Evolutionary conservation across 2,113 vertebrate genomes (phyloP).

Genomic region (Alouatta palliata): DNA sequence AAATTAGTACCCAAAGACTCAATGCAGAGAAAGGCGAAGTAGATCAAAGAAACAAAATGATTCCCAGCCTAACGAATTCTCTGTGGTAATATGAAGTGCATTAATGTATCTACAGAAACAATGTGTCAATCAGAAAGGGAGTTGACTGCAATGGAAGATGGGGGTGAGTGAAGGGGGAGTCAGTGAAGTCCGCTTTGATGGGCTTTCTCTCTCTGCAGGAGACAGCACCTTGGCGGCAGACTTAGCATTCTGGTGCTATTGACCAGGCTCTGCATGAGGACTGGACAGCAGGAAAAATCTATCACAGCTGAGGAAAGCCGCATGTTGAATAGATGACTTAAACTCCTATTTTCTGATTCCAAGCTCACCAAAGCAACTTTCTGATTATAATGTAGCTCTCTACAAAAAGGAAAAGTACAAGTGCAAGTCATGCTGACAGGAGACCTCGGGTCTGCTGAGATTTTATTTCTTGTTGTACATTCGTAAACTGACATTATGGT

Average conservation of each 20-base stretch:
- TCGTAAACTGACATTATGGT: not conserved
- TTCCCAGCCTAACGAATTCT: not conserved
- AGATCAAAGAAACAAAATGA: not conserved
- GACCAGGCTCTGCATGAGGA: not conserved
- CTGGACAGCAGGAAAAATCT: not conserved
- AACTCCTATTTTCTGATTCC: not conserved
- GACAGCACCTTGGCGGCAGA: not conserved
- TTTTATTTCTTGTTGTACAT: not conserved
- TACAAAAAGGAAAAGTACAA: not conserved
- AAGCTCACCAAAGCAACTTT: conserved; percentile 25
- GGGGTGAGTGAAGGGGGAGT: too few species aligned
- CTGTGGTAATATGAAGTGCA: not conserved
- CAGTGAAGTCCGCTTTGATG: not conserved
- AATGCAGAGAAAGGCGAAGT: not conserved
- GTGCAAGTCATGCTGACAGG: not conserved
- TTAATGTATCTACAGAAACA: not conserved
- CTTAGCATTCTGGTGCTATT: not conserved
- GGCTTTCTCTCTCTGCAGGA: not conserved
- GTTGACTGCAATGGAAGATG: not conserved
- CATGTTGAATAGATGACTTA: not conserved
- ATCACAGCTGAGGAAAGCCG: not conserved
- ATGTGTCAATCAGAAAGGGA: not conserved
- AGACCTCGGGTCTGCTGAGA: not conserved
- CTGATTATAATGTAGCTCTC: conserved; percentile 28
- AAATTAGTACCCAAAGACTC: not conserved